Evolutionary conservation across 2,888 invertebrate genomes (phyloP), one percentile per base, ranked within the genome.

Genomic region (Cremastobaeus sp.): DNA sequence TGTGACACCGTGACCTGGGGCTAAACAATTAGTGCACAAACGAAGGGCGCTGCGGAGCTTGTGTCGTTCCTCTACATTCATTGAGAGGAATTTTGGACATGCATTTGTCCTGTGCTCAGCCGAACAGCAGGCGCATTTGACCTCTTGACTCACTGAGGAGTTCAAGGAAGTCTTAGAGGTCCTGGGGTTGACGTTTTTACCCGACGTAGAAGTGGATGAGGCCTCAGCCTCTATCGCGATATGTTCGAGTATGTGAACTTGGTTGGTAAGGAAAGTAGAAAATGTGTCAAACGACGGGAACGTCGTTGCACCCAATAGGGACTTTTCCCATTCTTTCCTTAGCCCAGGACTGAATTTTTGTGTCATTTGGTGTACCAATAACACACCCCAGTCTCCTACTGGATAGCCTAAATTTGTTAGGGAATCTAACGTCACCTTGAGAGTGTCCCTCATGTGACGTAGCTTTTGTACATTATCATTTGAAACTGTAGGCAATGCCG

Each of bases 191-290:
- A 32, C 18, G 2, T 21, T 25, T 8, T 11, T 20, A 21, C n/a
- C n/a, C n/a, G n/a, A n/a, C n/a, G n/a, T n/a, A n/a, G n/a, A n/a
- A n/a, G n/a, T n/a, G n/a, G n/a, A n/a, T n/a, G n/a, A n/a, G n/a
- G n/a, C n/a, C n/a, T n/a, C n/a, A n/a, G n/a, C n/a, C n/a, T 43
- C 43, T 2, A 43, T 9, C 1, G 43, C n/a, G 8, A 43, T 21
- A 9, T 43, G 17, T 21, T 43, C 43, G 12, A 43, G 43, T 12
- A 43, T 43, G 21, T 43, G 43, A n/a, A 43, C 43, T 43, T 43
- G 43, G 11, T 21, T 25, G 3, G 43, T 21, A 0, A 43, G 43
- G 1, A 43, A 43, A 20, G 20, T 21, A 2, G 11, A 8, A 12
- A 43, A 43, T 12, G 20, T 20, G 20, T 43, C 11, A 21, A 12